A percentile compares a stretch with the other conserved stretches of the same genome.
phyloP scores from a whole-genome alignment of 2,888 invertebrate species.

The Anodontia alba region DNA sequence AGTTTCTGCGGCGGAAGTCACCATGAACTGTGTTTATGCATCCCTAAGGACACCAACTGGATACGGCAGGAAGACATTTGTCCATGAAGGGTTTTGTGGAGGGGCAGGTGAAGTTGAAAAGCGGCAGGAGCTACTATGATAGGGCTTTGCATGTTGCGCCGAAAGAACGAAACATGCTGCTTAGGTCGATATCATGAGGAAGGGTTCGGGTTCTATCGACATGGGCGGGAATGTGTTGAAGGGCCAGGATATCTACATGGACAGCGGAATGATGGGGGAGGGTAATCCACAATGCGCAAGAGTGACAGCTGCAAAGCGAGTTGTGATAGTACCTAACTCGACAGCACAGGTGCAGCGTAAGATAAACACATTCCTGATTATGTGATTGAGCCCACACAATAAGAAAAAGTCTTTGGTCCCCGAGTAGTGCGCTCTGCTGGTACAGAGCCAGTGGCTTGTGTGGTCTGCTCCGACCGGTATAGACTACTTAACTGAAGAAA shows the following conservation, averaged over 20 bases:
- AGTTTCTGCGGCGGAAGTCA: neutral
- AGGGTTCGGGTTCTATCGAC: neutral
- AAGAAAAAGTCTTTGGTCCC: neutral
- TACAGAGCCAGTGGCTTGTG: neutral
- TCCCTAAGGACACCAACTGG: neutral
- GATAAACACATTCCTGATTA: neutral
- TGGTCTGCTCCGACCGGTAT: neutral
- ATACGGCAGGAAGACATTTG: neutral
- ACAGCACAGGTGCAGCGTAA: neutral
- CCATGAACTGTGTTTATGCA: neutral
- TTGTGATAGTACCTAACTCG: neutral
- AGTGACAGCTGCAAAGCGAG: neutral
- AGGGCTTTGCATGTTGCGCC: neutral
- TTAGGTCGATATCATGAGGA: constrained; percentile 4
- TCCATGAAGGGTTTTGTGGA: neutral
- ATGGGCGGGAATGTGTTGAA: neutral
- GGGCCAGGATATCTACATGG: neutral
- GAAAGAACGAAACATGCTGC: neutral
- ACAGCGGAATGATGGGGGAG: neutral
- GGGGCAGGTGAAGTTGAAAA: too few relatives aligned
- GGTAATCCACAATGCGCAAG: neutral
- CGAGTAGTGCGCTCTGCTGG: neutral
- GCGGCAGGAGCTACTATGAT: too few relatives aligned
- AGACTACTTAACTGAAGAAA: neutral
- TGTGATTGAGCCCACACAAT: neutral